Percentiles rank a stretch among this genome's conserved stretches.
These are phyloP conservation scores for Hypotaenidia okinawae DNA, from an alignment of 2,797 vertebrate genomes.

Conservation along the genomic window DNA sequence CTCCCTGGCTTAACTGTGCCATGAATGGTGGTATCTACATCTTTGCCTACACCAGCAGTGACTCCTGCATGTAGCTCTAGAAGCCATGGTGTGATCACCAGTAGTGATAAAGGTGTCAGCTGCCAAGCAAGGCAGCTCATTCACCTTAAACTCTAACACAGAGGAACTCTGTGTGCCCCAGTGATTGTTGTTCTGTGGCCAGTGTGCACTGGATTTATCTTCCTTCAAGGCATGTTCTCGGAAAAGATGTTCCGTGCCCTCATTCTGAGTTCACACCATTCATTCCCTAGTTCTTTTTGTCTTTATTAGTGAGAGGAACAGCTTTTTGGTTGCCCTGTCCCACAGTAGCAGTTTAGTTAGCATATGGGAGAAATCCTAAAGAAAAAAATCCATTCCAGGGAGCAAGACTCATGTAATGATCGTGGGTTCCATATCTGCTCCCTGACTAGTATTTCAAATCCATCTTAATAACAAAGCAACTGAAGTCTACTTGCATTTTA, in stretches of 20 bases:
- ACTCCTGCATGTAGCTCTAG: background rate
- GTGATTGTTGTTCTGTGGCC: background rate
- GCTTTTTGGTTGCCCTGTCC: background rate
- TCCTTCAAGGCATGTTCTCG: background rate
- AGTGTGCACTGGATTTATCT: background rate
- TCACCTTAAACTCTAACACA: background rate
- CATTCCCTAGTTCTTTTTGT: background rate
- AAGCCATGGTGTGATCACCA: background rate
- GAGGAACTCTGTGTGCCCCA: background rate
- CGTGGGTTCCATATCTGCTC: slow-evolving; percentile 34
- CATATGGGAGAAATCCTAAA: slow-evolving; percentile 47
- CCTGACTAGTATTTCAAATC: slow-evolving; percentile 39
- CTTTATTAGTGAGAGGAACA: background rate
- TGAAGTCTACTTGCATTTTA: slow-evolving; percentile 58
- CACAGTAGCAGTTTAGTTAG: slow-evolving; percentile 38
- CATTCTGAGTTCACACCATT: background rate
- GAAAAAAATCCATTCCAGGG: slow-evolving; percentile 3
- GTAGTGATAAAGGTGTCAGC: background rate
- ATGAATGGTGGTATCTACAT: background rate
- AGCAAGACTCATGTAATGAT: background rate
- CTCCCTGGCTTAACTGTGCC: background rate
- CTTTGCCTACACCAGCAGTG: background rate
- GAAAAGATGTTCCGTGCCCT: background rate
- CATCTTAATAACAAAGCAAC: slow-evolving; percentile 48
- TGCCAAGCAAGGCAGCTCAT: background rate